These are phyloP conservation scores for Caenorhabditis sp. DNA, from an alignment of 2,888 invertebrate species.

Conservation along the genomic window DNA sequence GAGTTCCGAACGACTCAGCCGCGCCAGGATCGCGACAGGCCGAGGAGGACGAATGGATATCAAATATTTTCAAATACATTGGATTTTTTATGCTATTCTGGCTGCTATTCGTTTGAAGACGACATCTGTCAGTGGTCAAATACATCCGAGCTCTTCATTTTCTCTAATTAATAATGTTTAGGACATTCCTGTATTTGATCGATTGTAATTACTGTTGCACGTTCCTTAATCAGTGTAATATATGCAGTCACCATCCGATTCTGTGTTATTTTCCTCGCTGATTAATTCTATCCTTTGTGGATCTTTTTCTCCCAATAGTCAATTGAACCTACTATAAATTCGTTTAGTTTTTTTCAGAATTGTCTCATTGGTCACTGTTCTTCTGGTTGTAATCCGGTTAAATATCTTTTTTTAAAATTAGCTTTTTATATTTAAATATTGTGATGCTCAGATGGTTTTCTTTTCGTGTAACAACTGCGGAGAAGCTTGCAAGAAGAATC, in stretches of 20 bases:
- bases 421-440: not conserved
- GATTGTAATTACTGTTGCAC: not conserved
- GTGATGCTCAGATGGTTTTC: constrained; percentile 88
- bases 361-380: not conserved
- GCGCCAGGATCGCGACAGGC: constrained; percentile 71
- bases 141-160: constrained; percentile 1
- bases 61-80: constrained; percentile 75
- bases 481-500: constrained; percentile 90
- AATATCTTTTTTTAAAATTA: not conserved
- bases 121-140: not conserved
- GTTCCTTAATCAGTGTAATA: too few relatives aligned
- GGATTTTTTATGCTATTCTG: constrained; percentile 76
- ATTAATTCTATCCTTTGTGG: not conserved
- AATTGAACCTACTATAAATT: not conserved
- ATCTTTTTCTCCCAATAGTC: not conserved
- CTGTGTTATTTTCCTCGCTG: constrained; percentile 24
- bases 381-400: not conserved
- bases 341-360: not conserved
- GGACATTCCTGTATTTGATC: constrained; percentile 17
- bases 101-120: constrained; percentile 71
- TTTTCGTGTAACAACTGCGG: constrained; percentile 94
- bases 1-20: constrained; percentile 18
- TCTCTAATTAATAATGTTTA: constrained; percentile 1
- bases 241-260: constrained; percentile 4
- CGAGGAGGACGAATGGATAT: constrained; percentile 75